These are phyloP conservation scores for Verasper variegatus DNA, from an alignment of 2,113 vertebrate species.

Conservation along the genomic window DNA sequence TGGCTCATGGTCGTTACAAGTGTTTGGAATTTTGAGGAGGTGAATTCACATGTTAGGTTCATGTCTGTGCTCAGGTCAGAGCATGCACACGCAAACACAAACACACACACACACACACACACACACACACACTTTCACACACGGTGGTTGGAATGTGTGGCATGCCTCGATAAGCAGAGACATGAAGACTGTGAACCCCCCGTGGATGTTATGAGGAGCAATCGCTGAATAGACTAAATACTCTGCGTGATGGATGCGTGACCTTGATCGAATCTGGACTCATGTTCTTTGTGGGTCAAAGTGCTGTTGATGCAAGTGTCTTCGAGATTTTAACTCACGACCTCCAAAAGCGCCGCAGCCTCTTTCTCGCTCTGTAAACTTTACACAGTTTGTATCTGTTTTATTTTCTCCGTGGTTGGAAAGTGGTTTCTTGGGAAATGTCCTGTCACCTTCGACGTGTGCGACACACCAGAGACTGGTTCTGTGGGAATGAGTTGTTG, in stretches of 20 bases:
- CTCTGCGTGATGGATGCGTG: conserved; percentile 22
- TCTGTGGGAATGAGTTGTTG: conserved; percentile 26
- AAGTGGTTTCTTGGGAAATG: conserved; percentile 39
- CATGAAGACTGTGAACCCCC: conserved; percentile 53
- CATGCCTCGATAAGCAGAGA: conserved; percentile 75
- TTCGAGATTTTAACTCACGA: conserved; percentile 27
- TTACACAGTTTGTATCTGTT: conserved; percentile 31
- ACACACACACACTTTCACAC: conserved; percentile 34
- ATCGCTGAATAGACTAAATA: conserved; percentile 76
- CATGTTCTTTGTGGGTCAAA: conserved; percentile 48
- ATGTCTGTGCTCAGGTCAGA: conserved; percentile 68
- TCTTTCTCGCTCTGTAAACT: conserved; percentile 30
- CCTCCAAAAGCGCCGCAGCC: conserved; percentile 35
- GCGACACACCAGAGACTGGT: conserved; percentile 6
- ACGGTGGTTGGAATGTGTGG: conserved; percentile 71
- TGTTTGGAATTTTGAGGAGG: conserved; percentile 74
- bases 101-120: conserved; percentile 39
- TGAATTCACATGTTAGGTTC: conserved; percentile 69
- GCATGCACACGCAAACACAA: conserved; percentile 59
- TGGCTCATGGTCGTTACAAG: conserved; percentile 71
- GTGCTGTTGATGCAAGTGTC: conserved; percentile 35
- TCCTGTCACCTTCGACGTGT: conserved; percentile 50
- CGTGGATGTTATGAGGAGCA: conserved; percentile 73
- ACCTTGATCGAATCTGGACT: conserved; percentile 56
- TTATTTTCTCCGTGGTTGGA: background rate